These are phyloP conservation scores for Pentalonia nigronervosa DNA, from an alignment of 1,140 invertebrate species.

Conservation along the genomic window DNA sequence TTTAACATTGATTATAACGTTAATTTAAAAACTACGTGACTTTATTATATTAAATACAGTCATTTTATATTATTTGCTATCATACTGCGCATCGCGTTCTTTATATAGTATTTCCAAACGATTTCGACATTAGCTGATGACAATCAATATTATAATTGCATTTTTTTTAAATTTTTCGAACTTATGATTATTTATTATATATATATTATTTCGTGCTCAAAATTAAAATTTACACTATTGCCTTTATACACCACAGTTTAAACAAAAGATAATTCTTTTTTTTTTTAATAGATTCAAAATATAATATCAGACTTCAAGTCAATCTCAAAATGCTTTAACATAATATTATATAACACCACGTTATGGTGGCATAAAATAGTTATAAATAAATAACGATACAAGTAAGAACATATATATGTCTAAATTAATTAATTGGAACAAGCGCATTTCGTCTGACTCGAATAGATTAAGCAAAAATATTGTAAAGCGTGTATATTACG, in stretches of 20 bases:
- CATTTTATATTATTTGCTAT: not conserved
- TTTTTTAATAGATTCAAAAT: no score
- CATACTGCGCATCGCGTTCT: not conserved
- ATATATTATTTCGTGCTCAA: not conserved
- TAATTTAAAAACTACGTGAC: conserved; percentile 17
- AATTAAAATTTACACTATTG: not conserved
- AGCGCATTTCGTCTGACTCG: not conserved
- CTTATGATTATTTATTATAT: not conserved
- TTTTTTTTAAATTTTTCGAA: no score
- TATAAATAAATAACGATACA: no score
- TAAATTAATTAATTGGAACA: not conserved
- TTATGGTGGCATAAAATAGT: no score
- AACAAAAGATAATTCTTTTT: no score
- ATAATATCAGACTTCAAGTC: no score
- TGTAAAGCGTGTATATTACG: not conserved
- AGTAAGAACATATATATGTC: not conserved
- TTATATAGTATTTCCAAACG: not conserved
- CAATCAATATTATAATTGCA: not conserved
- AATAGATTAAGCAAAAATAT: not conserved
- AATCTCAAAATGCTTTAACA: no score
- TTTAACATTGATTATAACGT: conserved; percentile 5
- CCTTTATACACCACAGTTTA: not conserved
- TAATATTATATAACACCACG: no score
- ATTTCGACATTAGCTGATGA: not conserved
- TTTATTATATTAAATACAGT: not conserved